Percentiles rank a stretch among this genome's conserved stretches.
Evolutionary conservation across 2,888 invertebrate species (phyloP).

Genomic region (Callyntrura sp.): DNA sequence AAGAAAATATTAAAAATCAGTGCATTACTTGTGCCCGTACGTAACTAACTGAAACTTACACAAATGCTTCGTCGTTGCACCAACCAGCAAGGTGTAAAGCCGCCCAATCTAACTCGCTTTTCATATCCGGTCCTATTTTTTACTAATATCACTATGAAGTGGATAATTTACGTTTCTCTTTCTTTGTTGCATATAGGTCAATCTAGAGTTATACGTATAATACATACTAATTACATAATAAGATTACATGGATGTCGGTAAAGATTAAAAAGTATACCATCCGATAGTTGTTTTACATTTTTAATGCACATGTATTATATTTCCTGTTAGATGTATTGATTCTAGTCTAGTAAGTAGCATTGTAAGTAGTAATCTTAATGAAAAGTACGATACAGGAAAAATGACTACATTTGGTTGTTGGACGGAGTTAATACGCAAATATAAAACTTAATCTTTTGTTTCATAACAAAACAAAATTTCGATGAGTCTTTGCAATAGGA

Average conservation of each 20-base stretch:
- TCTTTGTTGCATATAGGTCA: slow-evolving; percentile 50
- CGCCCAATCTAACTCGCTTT: too few relatives aligned
- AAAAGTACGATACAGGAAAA: slow-evolving; percentile 19
- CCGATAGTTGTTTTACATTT: not conserved
- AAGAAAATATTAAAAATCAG: slow-evolving; percentile 71
- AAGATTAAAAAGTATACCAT: not conserved
- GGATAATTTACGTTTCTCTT: slow-evolving; percentile 30
- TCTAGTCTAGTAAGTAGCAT: not conserved
- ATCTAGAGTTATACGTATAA: not conserved
- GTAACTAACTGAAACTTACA: not conserved
- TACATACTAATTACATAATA: slow-evolving; percentile 31
- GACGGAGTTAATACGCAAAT: not conserved
- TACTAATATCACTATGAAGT: not conserved
- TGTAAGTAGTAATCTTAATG: slow-evolving; percentile 9
- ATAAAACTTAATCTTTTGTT: not conserved
- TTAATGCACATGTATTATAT: not conserved
- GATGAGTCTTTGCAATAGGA: slow-evolving; percentile 30
- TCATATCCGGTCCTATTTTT: not conserved
- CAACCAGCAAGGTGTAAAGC: not conserved
- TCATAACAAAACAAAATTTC: not conserved
- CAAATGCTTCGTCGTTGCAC: not conserved
- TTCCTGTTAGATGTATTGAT: not conserved
- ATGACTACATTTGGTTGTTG: slow-evolving; percentile 52
- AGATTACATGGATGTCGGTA: slow-evolving; percentile 6
- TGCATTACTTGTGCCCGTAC: slow-evolving; percentile 75